These are phyloP conservation scores for Aythya baeri DNA, from an alignment of 2,113 vertebrate species.

Conservation along the genomic window DNA sequence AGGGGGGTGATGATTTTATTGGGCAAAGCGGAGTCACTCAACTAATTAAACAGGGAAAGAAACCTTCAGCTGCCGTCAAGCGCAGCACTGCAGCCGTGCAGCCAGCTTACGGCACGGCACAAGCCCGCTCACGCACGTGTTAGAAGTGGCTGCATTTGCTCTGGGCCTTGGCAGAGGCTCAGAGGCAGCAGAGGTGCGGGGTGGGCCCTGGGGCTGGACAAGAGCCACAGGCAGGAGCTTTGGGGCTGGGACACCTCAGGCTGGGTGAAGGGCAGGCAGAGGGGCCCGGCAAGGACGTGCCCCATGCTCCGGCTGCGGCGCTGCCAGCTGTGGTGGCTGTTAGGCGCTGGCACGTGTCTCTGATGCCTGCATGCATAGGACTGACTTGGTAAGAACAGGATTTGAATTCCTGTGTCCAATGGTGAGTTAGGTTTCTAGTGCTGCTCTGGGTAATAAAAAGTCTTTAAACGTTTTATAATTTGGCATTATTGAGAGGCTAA, in stretches of 20 bases:
- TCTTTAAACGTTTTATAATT: background rate
- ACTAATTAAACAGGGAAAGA: constrained; percentile 45
- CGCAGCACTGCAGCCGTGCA: background rate
- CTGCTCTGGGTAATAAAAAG: background rate
- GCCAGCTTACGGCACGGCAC: accelerated
- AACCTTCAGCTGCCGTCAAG: background rate
- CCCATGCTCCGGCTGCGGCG: background rate
- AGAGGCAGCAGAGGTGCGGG: background rate
- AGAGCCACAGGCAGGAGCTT: background rate
- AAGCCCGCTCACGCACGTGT: accelerated
- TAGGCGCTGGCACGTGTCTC: background rate
- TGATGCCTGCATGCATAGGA: background rate
- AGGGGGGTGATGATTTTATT: constrained; percentile 47
- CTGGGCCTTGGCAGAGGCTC: background rate
- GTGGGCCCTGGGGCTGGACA: background rate
- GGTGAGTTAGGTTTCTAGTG: accelerated
- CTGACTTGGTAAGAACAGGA: background rate
- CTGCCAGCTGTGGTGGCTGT: accelerated
- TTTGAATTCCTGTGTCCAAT: background rate
- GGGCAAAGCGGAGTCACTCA: constrained; percentile 48
- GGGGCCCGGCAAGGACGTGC: accelerated
- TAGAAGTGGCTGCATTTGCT: accelerated
- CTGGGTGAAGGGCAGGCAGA: background rate
- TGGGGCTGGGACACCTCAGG: accelerated
- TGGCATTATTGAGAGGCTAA: background rate